Conservation (phyloP, 2,113 vertebrate species). For the Epinephelus fuscoguttatus region DNA sequence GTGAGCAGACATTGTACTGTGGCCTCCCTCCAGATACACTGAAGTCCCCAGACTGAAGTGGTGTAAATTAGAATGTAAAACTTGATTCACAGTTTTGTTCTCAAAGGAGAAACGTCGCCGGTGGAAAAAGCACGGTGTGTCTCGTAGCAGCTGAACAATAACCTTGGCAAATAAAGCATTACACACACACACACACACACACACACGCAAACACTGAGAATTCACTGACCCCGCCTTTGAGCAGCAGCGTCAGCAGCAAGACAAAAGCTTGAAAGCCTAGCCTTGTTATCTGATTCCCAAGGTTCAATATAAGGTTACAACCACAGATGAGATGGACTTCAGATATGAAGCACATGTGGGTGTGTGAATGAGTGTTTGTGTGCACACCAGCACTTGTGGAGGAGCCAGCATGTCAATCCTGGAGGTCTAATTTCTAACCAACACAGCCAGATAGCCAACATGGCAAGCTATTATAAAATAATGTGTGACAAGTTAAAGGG, state of each 20-base stretch:
- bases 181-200: conserved; percentile 2
- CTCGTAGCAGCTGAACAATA: conserved; percentile 19
- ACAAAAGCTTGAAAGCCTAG: conserved; percentile 72
- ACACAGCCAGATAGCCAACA: background rate
- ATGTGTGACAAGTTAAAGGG: background rate
- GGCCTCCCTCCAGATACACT: background rate
- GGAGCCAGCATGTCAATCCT: background rate
- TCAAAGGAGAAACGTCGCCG: background rate
- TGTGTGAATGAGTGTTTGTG: background rate
- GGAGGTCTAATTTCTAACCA: background rate
- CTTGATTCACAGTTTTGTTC: background rate
- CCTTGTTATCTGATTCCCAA: conserved; percentile 59
- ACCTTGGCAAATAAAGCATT: background rate
- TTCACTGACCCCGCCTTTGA: conserved; percentile 18
- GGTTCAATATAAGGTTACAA: conserved; percentile 67
- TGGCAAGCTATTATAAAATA: background rate
- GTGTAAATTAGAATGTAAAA: conserved; percentile 11
- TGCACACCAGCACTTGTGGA: background rate
- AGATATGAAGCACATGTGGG: conserved; percentile 1
- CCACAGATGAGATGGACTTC: conserved; percentile 31
- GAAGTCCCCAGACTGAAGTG: conserved; percentile 3
- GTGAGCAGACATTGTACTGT: background rate
- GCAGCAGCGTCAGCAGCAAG: conserved; percentile 10
- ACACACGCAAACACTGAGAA: background rate
- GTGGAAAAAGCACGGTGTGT: conserved; percentile 11